Evolutionary conservation across 2,888 invertebrate genomes (phyloP).

Genomic region (Sphaeridia pumilis): DNA sequence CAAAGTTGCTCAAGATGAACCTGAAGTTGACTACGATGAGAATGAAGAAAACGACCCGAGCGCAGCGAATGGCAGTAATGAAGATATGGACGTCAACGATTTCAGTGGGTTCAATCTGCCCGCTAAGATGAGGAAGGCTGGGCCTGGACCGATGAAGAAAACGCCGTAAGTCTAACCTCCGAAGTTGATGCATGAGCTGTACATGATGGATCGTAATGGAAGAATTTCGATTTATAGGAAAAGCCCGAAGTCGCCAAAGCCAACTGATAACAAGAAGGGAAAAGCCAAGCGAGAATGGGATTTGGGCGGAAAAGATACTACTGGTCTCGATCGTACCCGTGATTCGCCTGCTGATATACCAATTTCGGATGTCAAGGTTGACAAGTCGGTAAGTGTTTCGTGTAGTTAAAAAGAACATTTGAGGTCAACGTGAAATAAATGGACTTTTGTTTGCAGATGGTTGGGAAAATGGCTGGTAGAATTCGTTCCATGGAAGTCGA

Average conservation of each 20-base stretch:
- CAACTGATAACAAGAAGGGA: slow-evolving; percentile 43
- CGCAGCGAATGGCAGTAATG: slow-evolving; percentile 26
- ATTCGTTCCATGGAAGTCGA: slow-evolving; percentile 70
- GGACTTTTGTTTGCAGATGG: slow-evolving; percentile 46
- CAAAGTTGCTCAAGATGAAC: slow-evolving; percentile 9
- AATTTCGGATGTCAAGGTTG: slow-evolving; percentile 47
- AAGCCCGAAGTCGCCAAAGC: slow-evolving; percentile 39
- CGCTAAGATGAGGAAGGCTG: slow-evolving; percentile 25
- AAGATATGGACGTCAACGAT: slow-evolving; percentile 14
- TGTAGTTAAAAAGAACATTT: too few species aligned
- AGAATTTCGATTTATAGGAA: neutral
- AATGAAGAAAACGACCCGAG: slow-evolving; percentile 25
- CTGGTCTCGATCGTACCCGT: slow-evolving; percentile 37
- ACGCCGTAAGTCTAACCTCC: slow-evolving; percentile 7
- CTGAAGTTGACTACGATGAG: slow-evolving; percentile 3
- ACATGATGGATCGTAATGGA: neutral
- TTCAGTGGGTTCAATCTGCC: neutral
- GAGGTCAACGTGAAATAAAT: neutral
- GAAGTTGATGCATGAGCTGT: neutral
- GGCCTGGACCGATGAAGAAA: slow-evolving; percentile 13
- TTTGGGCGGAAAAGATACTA: slow-evolving; percentile 44
- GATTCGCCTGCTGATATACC: slow-evolving; percentile 32
- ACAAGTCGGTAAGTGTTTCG: slow-evolving; percentile 52
- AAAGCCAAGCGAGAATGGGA: slow-evolving; percentile 79
- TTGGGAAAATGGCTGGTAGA: slow-evolving; percentile 72